Conservation (phyloP, 35 echinoderm and acorn worm genomes). For the Eucidaris tribuloides region DNA sequence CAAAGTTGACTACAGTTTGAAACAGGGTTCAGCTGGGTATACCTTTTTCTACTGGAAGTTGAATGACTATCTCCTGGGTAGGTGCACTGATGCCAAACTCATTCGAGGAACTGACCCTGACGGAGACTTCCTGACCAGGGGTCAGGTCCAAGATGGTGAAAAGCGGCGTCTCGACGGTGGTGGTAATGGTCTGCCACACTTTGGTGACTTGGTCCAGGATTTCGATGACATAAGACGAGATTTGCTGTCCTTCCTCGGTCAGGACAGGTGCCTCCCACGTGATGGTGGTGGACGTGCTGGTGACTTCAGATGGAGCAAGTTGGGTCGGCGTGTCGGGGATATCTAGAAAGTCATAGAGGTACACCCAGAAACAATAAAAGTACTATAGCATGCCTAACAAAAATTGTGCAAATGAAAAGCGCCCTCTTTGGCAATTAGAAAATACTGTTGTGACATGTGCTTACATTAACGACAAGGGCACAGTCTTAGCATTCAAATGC, state of each 20-base stretch:
- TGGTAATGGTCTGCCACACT: slow-evolving; percentile 61
- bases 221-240: slow-evolving; percentile 78
- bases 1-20: no score
- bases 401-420: no score
- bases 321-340: slow-evolving; percentile 73
- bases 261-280: slow-evolving; percentile 71
- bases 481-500: no score
- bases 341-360: no score
- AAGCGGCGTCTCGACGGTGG: slow-evolving; percentile 46
- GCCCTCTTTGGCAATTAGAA: no score
- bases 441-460: no score
- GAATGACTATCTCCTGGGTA: slow-evolving; percentile 43
- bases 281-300: slow-evolving; percentile 51
- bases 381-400: no score
- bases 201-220: slow-evolving; percentile 53
- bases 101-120: slow-evolving; percentile 81
- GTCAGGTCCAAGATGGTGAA: slow-evolving; percentile 65
- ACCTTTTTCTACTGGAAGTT: slow-evolving; percentile 14
- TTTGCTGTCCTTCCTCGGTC: slow-evolving; percentile 51
- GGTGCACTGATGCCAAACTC: slow-evolving; percentile 76
- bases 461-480: no score
- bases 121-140: slow-evolving; percentile 46
- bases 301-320: slow-evolving; percentile 54
- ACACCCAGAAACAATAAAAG: no score
- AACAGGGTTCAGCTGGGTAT: no score